Percentiles rank a stretch among this genome's conserved stretches.
phyloP scores from a whole-genome alignment of 1,140 invertebrate species.

The Argopecten irradians region DNA sequence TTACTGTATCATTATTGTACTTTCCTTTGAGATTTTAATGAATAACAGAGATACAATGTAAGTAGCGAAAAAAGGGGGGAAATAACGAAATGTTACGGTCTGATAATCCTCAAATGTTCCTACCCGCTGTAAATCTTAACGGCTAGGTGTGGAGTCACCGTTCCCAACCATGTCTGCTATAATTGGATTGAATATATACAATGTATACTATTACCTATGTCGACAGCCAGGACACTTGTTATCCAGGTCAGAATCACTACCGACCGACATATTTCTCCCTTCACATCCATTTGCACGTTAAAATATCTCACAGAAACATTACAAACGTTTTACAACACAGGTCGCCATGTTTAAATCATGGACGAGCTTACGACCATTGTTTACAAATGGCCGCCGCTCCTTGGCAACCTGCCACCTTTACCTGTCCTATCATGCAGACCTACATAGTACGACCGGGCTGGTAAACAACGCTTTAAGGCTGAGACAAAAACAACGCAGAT shows the following conservation, averaged over 20 bases:
- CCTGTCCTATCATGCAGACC: neutral
- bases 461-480: constrained; percentile 6
- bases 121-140: no score
- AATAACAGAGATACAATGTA: no score
- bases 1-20: no score
- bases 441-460: neutral
- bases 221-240: neutral
- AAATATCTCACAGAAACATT: neutral
- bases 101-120: no score
- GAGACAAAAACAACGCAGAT: neutral
- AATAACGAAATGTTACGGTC: no score
- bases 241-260: neutral
- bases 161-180: no score
- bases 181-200: no score
- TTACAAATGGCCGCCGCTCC: constrained; percentile 41
- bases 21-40: no score
- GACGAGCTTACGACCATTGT: neutral
- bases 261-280: neutral
- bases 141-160: no score
- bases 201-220: neutral
- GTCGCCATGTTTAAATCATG: neutral
- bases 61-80: no score
- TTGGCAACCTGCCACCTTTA: constrained; percentile 37
- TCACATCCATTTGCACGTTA: neutral
- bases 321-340: neutral